Percentiles rank a stretch among this genome's conserved stretches.
Evolutionary conservation across 2,888 invertebrate genomes (phyloP).

Genomic region (Blera fallax): DNA sequence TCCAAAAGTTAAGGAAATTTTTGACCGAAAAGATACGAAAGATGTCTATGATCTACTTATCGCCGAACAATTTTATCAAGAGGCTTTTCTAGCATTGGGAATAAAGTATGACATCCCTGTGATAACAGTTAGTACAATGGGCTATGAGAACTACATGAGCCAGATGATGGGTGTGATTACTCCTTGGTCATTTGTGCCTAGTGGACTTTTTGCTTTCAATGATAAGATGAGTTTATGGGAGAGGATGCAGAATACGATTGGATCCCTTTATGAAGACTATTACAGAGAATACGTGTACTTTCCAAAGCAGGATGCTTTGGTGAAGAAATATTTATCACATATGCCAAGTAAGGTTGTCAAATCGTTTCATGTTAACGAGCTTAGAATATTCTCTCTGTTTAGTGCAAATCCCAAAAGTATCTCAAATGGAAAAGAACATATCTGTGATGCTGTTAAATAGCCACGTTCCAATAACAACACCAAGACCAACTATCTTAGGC

Average conservation of each 20-base stretch:
- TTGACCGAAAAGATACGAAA: slow-evolving; percentile 75
- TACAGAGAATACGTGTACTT: slow-evolving; percentile 78
- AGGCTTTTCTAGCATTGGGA: slow-evolving; percentile 81
- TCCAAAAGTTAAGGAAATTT: slow-evolving; percentile 78
- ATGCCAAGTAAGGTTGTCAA: slow-evolving; percentile 74
- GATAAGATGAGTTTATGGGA: slow-evolving; percentile 83
- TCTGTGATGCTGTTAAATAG: slow-evolving; percentile 83
- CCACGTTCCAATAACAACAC: slow-evolving; percentile 82
- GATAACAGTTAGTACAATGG: slow-evolving; percentile 81
- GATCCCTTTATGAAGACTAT: slow-evolving; percentile 78
- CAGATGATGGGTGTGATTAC: slow-evolving; percentile 82
- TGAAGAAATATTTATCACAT: slow-evolving; percentile 77
- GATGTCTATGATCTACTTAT: slow-evolving; percentile 82
- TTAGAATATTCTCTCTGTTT: background rate
- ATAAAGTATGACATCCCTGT: slow-evolving; percentile 81
- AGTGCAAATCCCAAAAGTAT: slow-evolving; percentile 80
- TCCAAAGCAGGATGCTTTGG: slow-evolving; percentile 79
- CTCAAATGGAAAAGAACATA: slow-evolving; percentile 81
- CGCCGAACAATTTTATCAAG: slow-evolving; percentile 82
- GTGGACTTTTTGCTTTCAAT: slow-evolving; percentile 81
- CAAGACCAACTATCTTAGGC: slow-evolving; percentile 81
- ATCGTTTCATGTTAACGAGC: background rate
- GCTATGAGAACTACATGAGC: slow-evolving; percentile 82
- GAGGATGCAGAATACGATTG: slow-evolving; percentile 83
- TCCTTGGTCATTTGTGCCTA: slow-evolving; percentile 83